Conservation (phyloP, 2,113 vertebrate genomes). For the Boulengeromyrus knoepffleri region DNA sequence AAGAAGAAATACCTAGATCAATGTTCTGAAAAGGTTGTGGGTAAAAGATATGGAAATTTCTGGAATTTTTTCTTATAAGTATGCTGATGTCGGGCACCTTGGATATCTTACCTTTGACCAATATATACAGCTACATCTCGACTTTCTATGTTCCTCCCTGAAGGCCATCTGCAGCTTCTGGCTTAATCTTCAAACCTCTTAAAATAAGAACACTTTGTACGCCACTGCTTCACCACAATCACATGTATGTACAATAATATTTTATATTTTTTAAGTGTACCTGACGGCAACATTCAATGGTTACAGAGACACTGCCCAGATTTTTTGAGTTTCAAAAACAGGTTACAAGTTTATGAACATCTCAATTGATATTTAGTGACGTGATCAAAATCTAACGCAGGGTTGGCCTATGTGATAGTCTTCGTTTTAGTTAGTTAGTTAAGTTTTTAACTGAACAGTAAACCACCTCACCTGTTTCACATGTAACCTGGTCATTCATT, state of each 20-base stretch:
- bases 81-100: neutral
- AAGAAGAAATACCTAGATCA: neutral
- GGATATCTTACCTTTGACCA: neutral
- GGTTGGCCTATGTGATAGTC: neutral
- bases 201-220: neutral
- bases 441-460: neutral
- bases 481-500: neutral
- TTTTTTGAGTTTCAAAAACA: neutral
- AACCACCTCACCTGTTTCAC: neutral
- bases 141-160: neutral
- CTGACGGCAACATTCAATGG: neutral
- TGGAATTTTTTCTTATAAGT: neutral
- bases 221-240: neutral
- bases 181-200: neutral
- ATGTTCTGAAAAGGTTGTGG: neutral
- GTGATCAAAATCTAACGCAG: neutral
- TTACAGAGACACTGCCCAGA: neutral
- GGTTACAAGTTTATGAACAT: neutral
- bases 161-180: neutral
- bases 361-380: neutral
- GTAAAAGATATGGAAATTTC: neutral
- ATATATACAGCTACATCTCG: neutral
- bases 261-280: neutral
- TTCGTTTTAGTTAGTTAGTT: neutral
- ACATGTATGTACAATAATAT: neutral